Conservation (phyloP, 2,113 vertebrate genomes). For the Pelobates fuscus region DNA sequence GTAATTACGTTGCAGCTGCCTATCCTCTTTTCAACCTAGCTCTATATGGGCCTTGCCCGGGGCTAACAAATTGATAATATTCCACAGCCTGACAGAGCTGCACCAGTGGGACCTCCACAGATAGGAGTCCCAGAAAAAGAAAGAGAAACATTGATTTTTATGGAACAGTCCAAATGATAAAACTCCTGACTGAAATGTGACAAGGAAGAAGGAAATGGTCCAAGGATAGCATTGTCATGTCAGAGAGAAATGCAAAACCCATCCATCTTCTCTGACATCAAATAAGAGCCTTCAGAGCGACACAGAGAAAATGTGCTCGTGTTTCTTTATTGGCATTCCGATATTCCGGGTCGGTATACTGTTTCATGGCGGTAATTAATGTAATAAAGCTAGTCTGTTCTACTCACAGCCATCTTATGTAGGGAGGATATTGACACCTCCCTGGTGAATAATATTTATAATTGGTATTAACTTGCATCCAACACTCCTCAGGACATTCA, state of each 20-base stretch:
- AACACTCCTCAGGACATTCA: too few relatives aligned
- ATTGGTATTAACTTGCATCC: neutral
- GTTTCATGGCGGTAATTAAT: conserved; percentile 28
- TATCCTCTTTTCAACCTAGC: conserved; percentile 24
- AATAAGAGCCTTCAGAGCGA: conserved; percentile 24
- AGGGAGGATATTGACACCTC: too few relatives aligned
- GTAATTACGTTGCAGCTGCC: conserved; percentile 32
- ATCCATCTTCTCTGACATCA: conserved; percentile 48
- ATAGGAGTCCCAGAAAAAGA: conserved; percentile 42
- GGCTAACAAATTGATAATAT: conserved; percentile 46
- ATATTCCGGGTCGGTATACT: conserved; percentile 15
- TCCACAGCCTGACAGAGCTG: conserved; percentile 37
- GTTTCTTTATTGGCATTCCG: conserved; percentile 27
- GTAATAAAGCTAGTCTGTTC: neutral
- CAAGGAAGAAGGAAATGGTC: conserved; percentile 37
- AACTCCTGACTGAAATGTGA: conserved; percentile 43
- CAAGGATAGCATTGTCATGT: conserved; percentile 44
- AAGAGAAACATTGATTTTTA: conserved; percentile 48
- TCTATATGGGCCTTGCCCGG: conserved; percentile 39
- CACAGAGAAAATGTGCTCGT: conserved; percentile 12
- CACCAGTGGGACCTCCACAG: conserved; percentile 42
- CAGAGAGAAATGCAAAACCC: conserved; percentile 42
- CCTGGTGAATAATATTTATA: too few relatives aligned
- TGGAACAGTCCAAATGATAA: conserved; percentile 42
- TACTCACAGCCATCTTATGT: neutral